A percentile compares a stretch with the other conserved stretches of the same genome.
Conservation (phyloP, 2,888 invertebrate genomes). For the Hoplodrina blanda region DNA sequence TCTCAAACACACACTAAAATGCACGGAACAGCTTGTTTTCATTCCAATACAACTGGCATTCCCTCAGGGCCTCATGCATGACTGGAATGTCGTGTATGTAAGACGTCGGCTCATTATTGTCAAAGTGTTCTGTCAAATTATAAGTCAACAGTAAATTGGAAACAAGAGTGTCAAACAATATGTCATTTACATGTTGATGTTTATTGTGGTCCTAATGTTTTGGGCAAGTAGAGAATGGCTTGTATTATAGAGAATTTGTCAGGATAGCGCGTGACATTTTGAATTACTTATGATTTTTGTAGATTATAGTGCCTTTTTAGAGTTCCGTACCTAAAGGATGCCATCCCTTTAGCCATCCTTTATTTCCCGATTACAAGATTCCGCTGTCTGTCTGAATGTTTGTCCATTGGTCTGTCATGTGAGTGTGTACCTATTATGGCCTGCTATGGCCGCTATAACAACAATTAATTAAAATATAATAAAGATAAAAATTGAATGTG, state of each 20-base stretch:
- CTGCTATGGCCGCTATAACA: too few relatives aligned
- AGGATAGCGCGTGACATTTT: too few relatives aligned
- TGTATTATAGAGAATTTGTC: background rate
- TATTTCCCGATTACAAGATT: too few relatives aligned
- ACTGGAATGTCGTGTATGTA: constrained; percentile 13
- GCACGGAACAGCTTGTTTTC: background rate
- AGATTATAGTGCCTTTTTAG: too few relatives aligned
- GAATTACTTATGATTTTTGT: too few relatives aligned
- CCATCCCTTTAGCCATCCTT: too few relatives aligned
- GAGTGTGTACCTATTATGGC: too few relatives aligned
- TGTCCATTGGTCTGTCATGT: too few relatives aligned
- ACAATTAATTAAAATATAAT: too few relatives aligned
- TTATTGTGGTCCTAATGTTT: constrained; percentile 24
- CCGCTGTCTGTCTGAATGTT: too few relatives aligned
- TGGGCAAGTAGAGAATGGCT: background rate
- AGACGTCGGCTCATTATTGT: constrained; percentile 40
- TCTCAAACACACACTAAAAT: background rate
- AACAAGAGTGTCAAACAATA: constrained; percentile 28
- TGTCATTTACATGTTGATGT: constrained; percentile 22
- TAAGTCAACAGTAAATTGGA: constrained; percentile 15
- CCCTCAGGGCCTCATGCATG: background rate
- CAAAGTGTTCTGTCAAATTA: constrained; percentile 47
- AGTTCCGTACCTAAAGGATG: too few relatives aligned
- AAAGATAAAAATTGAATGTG: too few relatives aligned
- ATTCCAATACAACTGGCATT: background rate